Percentiles rank a stretch among this genome's conserved stretches.
These are phyloP conservation scores for Lasioglossum malachurum DNA, from an alignment of 2,888 invertebrate genomes.

Conservation along the genomic window DNA sequence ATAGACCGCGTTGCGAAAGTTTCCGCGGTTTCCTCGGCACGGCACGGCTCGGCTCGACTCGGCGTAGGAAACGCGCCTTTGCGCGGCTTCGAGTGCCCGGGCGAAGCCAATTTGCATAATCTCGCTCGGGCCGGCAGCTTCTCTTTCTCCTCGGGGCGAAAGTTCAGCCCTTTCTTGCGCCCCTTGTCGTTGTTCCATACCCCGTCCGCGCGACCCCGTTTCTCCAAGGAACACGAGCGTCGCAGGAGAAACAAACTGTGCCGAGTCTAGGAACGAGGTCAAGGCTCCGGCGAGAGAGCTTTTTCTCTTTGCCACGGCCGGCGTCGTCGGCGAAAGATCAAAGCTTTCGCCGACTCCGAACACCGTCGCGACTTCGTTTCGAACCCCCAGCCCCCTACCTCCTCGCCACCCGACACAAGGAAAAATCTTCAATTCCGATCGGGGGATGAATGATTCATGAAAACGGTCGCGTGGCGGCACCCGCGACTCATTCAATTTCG, in stretches of 20 bases:
- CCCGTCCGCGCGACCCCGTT: background rate
- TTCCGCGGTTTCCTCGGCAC: conserved; percentile 22
- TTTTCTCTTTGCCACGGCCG: conserved; percentile 39
- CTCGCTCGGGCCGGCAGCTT: conserved; percentile 47
- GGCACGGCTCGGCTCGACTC: background rate
- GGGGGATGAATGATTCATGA: conserved; percentile 66
- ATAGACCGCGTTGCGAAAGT: background rate
- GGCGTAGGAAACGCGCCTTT: conserved; percentile 57
- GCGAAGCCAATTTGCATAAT: conserved; percentile 75
- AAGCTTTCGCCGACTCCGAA: conserved; percentile 47
- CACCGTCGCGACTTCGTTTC: background rate
- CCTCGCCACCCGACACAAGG: conserved; percentile 37
- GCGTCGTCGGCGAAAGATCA: background rate
- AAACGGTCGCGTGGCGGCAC: conserved; percentile 57
- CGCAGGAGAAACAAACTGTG: conserved; percentile 45
- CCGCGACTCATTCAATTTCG: conserved; percentile 59
- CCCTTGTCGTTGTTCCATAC: background rate
- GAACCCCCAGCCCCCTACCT: background rate
- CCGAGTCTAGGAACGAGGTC: conserved; percentile 61
- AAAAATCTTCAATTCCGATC: conserved; percentile 74
- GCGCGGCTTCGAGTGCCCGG: conserved; percentile 52
- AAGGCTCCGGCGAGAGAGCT: conserved; percentile 56
- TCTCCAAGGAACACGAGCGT: background rate
- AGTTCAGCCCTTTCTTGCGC: conserved; percentile 26
- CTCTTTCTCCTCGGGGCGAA: conserved; percentile 22